Evolutionary conservation across 2,888 invertebrate genomes (phyloP), one percentile per base, ranked within the genome.

Genomic region (Eupithecia subumbrata): DNA sequence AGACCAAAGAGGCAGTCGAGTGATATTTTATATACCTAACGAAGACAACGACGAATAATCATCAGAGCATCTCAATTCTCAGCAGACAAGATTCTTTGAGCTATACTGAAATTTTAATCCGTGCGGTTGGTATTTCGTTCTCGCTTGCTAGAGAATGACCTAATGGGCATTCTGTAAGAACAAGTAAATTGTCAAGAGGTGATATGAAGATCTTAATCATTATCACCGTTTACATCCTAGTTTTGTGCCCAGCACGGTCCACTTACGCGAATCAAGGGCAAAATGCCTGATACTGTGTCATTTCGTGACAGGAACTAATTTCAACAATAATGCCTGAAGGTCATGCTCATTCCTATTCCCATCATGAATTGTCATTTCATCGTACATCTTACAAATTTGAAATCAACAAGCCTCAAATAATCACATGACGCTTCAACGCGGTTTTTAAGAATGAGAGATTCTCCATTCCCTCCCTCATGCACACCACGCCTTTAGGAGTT

Each of bases 281-380:
- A 63, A 72, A 67, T 40, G 66, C 72, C 63, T 69, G 63, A 63
- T 64, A 67, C 77, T 70, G 45, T 74, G 70, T 60, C 72, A 72
- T 76, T 76, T 74, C 72, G 74, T 78, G 72, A 72, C 71, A 67
- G 68, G 56, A 75, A 76, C 76, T 72, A 69, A 77, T 78, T 78
- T 76, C 56, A 48, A 63, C 56, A 75, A 75, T 64, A 71, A 67
- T 72, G 70, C 30, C 64, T 60, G 71, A 77, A 71, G 72, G 77
- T 67, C 63, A 30, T 45, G 60, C 48, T 45, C 1, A 30, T 40
- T 30, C 25, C 4, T 12, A 63, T 60, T 37, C 18, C 3, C 52
- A 70, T 37, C 66, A 52, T 60, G 40, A 40, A 25, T 22, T 73
- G 43, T 56, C 48, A 56, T 69, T 48, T 68, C 37, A 64, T 60